Conservation (phyloP, 1,140 invertebrate genomes). For the Leptopilina clavipes region DNA sequence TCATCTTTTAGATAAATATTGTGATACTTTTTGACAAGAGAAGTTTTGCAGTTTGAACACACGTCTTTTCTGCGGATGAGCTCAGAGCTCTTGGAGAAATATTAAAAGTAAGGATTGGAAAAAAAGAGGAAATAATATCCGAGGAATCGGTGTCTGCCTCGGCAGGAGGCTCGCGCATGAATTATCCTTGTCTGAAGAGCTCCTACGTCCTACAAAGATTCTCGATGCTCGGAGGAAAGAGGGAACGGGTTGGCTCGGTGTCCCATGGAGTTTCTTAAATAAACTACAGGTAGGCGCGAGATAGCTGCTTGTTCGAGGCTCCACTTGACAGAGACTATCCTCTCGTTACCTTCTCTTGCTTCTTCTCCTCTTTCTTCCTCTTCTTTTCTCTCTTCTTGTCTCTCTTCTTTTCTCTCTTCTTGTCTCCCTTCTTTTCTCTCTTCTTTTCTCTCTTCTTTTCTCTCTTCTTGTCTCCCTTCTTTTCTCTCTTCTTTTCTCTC, state of each 20-base stretch:
- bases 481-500: no score
- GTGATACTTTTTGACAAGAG: constrained; percentile 14
- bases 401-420: no score
- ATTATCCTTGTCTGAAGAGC: constrained; percentile 32
- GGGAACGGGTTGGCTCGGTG: constrained; percentile 39
- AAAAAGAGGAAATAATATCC: constrained; percentile 4
- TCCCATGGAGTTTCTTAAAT: constrained; percentile 57
- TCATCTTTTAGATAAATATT: constrained; percentile 24
- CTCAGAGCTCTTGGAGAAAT: not conserved
- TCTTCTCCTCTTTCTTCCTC: no score
- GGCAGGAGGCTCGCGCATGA: constrained; percentile 32
- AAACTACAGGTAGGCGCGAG: constrained; percentile 57
- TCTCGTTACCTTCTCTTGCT: constrained; percentile 4
- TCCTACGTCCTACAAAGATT: constrained; percentile 31
- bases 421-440: no score
- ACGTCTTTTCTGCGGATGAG: constrained; percentile 8
- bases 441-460: no score
- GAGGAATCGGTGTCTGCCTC: constrained; percentile 20
- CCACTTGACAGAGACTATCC: constrained; percentile 37
- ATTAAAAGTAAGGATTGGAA: constrained; percentile 2
- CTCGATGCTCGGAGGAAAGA: constrained; percentile 16
- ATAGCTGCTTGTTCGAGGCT: constrained; percentile 41
- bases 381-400: no score
- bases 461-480: no score
- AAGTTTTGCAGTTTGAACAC: constrained; percentile 7